Evolutionary conservation across 2,113 vertebrate genomes (phyloP), one percentile per base, ranked within the genome.

Genomic region (Oryzias celebensis): DNA sequence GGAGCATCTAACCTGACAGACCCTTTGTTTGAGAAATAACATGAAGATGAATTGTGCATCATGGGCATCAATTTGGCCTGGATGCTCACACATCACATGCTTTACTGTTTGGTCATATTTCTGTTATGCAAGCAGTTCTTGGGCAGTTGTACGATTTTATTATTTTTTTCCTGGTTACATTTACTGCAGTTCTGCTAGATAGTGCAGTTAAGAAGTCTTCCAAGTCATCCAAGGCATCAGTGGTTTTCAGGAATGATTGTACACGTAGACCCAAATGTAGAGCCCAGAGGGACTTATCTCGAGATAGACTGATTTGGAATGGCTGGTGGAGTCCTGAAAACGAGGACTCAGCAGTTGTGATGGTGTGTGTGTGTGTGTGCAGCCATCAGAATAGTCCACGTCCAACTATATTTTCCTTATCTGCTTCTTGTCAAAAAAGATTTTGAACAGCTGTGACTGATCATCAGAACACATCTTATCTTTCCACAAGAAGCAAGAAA

Each of bases 21-120:
- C 57, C 73, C 71, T 68, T 83, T 74, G 71, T 81, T 69, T 73
- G 59, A 76, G 54, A 64, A 62, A 73, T 36, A 75, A 44, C 56
- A 52, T 24, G 59, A 82, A 86, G 81, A 87, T 51, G 56, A 82
- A 82, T 73, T 67, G 62, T 18, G 54, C 66, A 58, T 78, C 57
- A 26, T 58, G 64, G 60, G 56, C 74, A 64, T 86, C 71, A 77
- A 68, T 87, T 73, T 80, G 62, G 55, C 58, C 60, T 24, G 80
- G 78, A 88, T 91, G 61, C 87, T 86, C 76, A 75, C 61, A 75
- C 77, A 81, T 87, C 77, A 85, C 82, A 65, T 71, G 63, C 3
- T 57, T 81, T 67, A 65, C 71, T 68, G 68, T 78, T 56, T 49
- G 72, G 51, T 68, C 66, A 71, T 87, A 76, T 82, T 62, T 88